A percentile compares a stretch with the other conserved stretches of the same genome.
phyloP scores from a whole-genome alignment of 92 coral and sea anemone species.

The Montipora capitata region DNA sequence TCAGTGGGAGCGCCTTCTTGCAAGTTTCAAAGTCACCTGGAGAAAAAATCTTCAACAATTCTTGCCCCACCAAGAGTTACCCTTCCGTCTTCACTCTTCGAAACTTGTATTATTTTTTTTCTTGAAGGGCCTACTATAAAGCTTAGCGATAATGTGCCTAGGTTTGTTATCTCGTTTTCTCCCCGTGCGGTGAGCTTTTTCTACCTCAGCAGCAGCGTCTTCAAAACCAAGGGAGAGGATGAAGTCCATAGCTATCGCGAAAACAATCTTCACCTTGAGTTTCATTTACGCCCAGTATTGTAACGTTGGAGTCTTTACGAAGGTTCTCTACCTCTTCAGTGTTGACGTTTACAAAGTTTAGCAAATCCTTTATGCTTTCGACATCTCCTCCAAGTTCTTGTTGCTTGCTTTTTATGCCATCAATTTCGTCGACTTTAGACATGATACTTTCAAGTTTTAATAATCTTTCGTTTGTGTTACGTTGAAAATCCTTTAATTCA shows the following conservation, averaged over 20 bases:
- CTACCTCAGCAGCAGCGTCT: neutral
- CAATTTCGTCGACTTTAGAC: constrained; percentile 20
- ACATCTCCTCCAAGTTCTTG: neutral
- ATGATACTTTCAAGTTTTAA: constrained; percentile 17
- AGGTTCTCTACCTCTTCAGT: neutral
- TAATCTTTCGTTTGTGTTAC: neutral
- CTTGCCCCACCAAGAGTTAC: neutral
- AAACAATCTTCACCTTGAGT: constrained; percentile 7
- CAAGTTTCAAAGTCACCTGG: constrained; percentile 6
- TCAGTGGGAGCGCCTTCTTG: constrained; percentile 12
- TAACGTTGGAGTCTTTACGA: neutral
- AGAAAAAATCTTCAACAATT: constrained; percentile 23
- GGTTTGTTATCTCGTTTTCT: constrained; percentile 5
- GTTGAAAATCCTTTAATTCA: neutral
- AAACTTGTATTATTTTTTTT: neutral
- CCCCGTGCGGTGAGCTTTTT: constrained; percentile 12
- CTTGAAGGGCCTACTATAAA: constrained; percentile 20
- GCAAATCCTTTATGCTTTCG: neutral
- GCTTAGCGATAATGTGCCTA: constrained; percentile 18
- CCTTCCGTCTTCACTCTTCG: neutral
- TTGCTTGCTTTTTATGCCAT: neutral
- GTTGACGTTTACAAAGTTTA: neutral
- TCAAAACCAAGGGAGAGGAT: constrained; percentile 10
- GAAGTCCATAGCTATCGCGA: neutral
- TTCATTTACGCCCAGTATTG: constrained; percentile 2